Evolutionary conservation across 2,113 vertebrate genomes (phyloP), one percentile per base, ranked within the genome.

Genomic region (Cathartes aura): DNA sequence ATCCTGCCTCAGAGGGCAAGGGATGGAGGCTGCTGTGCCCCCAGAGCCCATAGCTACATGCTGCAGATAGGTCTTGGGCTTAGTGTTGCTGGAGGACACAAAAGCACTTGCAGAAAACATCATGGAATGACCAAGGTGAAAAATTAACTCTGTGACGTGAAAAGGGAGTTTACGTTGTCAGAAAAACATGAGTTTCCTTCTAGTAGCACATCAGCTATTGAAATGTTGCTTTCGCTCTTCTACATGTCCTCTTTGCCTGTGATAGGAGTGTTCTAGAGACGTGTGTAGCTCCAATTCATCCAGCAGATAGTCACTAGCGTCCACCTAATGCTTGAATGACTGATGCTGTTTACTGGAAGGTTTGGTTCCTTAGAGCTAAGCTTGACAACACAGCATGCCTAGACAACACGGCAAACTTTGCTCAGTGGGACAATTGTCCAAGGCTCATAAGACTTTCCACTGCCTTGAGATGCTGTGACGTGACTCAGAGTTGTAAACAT

Each of bases 401-500:
- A 9, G 67, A 32, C 82, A 72, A 18, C 71, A 27, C 4, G 6
- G 83, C 87, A 80, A 29, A 78, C 86, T 84, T 59, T 53, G 89
- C 93, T 96, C 95, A 75, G 19, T 80, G 93, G 91, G 73, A 95
- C 95, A 89, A 87, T 82, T 96, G 96, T 96, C 95, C 91, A 23
- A 40, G 36, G 34, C 91, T 92, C 56, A 6, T 72, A 75, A 96
- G 94, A 91, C 30, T 97, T 96, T 92, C 97, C 94, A 58, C 93
- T 63, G 84, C 93, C 91, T 60, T 24, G 58, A 90, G 88, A 20
- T 64, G 63, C 83, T 84, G 93, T 96, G 94, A 95, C 36, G 73
- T 96, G 96, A 82, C 89, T 96, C 93, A 60, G 66, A 75, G 95
- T 75, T 89, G 97, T 91, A 96, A 96, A 95, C 95, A 82, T 91